Evolutionary conservation across 92 coral and sea anemone genomes (phyloP), one percentile per base, ranked within the genome.

Genomic region (Muricea muricata): DNA sequence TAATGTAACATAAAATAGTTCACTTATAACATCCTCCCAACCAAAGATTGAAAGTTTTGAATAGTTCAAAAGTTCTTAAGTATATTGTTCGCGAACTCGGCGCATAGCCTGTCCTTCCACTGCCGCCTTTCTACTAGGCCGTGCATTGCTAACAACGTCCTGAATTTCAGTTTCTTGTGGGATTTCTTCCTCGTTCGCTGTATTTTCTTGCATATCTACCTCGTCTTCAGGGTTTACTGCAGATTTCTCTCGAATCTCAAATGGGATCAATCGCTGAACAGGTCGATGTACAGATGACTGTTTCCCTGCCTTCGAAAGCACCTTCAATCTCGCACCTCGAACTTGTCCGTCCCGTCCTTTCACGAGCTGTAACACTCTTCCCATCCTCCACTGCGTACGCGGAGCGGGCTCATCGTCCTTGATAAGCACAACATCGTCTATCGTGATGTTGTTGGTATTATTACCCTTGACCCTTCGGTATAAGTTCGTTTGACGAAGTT

Each of bases 1-100:
- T n/a, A n/a, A n/a, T n/a, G n/a, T n/a, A n/a, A n/a, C n/a, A n/a
- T n/a, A n/a, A n/a, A n/a, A n/a, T n/a, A n/a, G n/a, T n/a, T n/a
- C n/a, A n/a, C n/a, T n/a, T n/a, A n/a, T n/a, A n/a, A 48, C 68
- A 60, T 60, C 68, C 68, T 60, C 68, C 68, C 32, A 60, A 60
- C 68, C 68, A 60, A 60, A 60, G 68, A 60, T 60, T 60, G 26
- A 60, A 60, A 60, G 42, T 37, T 37, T n/a, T 17, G 32, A 0
- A 24, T 0, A 23, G 34, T 3, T 0, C 34, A 18, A 8, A 17
- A 0, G 1, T 10, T 25, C 34, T 68, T 34, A 31, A 20, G 7
- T 29, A 31, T 15, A 68, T 17, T 68, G 75, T 68, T 68, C 75
- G 1, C 75, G 75, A 17, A 29, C 2, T 34, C 75, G n/a, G 6